These are phyloP conservation scores for Lasioglossum leucozonium DNA, from an alignment of 2,888 invertebrate genomes.

Conservation along the genomic window DNA sequence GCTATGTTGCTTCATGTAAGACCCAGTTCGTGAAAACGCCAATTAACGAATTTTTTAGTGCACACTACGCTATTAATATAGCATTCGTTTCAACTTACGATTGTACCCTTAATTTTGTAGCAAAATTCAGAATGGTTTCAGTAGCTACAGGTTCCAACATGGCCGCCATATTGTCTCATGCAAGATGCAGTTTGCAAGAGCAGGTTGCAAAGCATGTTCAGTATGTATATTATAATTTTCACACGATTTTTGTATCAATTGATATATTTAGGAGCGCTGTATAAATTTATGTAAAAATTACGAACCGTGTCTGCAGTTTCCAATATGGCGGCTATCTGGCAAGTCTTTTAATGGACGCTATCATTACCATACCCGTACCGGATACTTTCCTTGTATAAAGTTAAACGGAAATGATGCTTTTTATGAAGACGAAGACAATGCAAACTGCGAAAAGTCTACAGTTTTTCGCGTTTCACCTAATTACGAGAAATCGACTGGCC, in stretches of 20 bases:
- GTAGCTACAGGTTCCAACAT: no score
- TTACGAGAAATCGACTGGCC: conserved; percentile 46
- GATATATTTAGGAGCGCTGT: background rate
- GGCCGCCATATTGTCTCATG: no score
- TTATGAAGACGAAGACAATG: background rate
- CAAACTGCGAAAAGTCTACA: background rate
- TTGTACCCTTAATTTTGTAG: no score
- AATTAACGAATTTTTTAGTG: no score
- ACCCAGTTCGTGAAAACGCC: no score
- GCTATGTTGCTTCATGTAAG: no score
- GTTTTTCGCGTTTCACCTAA: conserved; percentile 51
- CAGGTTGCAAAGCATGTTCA: no score
- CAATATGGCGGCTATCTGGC: background rate
- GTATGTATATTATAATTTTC: background rate
- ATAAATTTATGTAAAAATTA: background rate
- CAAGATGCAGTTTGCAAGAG: no score
- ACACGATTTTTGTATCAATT: no score
- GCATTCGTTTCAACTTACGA: no score
- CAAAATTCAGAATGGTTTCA: no score
- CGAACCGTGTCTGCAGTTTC: background rate
- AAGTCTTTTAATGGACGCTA: background rate
- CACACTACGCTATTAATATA: no score
- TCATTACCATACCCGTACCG: background rate
- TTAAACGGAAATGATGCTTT: background rate
- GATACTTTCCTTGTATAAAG: background rate